Base-by-base conservation (phyloP, 2,888 invertebrate genomes). In the Hymenopus coronatus region DNA sequence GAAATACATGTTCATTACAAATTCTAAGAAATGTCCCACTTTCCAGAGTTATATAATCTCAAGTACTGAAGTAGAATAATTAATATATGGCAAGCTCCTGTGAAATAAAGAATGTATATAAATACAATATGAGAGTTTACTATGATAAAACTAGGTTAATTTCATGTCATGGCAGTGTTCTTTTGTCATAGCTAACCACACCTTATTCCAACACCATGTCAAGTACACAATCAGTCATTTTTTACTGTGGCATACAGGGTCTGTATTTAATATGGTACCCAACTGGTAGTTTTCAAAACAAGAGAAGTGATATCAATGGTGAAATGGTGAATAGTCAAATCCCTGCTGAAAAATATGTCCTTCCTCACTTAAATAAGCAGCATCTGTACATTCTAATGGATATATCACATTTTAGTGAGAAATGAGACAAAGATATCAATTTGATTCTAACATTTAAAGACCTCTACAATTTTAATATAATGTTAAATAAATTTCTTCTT, bases 81-180 rank as follows among this genome's bases (percentile, higher is more conserved):
- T 20, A 70, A 70, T 70, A 1, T 70, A 25, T 70, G 54, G 54
- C 54, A 70, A 20, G 54, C 54, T 70, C 54, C 20, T 70, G 54
- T 70, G 40, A 70, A 70, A 70, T 25, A 70, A 70, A 70, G 54
- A 25, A 70, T 70, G 25, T 70, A 70, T 70, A 70, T 70, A 70
- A 70, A 70, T 70, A 70, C 20, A 70, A 70, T 70, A 70, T 70
- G 54, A 25, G 54, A 70, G 54, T 70, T 70, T 20, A 25, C 54
- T 70, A 70, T 70, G 54, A 70, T 70, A 70, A 85, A 85, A 54
- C 85, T 85, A 85, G 12, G 54, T 81, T 70, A 86, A 81, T 15
- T 70, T 86, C 20, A 81, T 86, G 81, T 86, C 81, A 86, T 86
- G 86, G 86, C 86, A 86, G 86, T 86, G 86, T 81, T 86, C 54